Evolutionary conservation across 2,113 vertebrate genomes (phyloP), one percentile per base, ranked within the genome.

Genomic region (Cynopterus brachyotis): DNA sequence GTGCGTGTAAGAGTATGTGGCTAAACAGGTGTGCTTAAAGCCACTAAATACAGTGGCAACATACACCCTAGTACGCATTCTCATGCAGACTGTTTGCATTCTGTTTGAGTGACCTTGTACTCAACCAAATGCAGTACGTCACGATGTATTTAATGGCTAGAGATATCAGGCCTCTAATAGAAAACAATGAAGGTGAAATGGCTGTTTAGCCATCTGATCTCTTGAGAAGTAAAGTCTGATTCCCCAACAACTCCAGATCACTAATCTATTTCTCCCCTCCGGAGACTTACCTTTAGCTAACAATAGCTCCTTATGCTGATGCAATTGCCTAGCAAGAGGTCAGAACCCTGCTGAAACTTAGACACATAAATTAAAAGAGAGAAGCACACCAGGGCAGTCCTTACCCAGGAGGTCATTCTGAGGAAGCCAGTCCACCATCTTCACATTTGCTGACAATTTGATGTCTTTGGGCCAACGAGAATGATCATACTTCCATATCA

Each of bases 341-440:
- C 4, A 70, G 13, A 70, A 9, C 2, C 16, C 13, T 19, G 30
- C 1, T 45, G 62, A 42, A 37, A 17, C 24, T 30, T 59, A 73
- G 70, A 64, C 6, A 30, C 12, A 0, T 26, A 26, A 66, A 40
- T 40, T 3, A 45, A 47, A 86, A 6, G 5, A 92, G 64, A 55
- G 37, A 28, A 53, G 55, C 9, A 67, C 17, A 45, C 8, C 1
- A 82, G 12, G 6, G 32, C 12, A 82, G 12, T 24, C 6, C 88
- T 80, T 89, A 94, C 93, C 76, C 59, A 94, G 24, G 13, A 94
- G 86, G 32, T 94, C 93, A 47, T 16, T 97, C 80, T 93, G 96
- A n/a, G 97, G 92, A 62, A 97, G 24, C 94, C 94, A 96, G 30
- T 94, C 40, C 57, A 95, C 11, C 2, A 93, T 32, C 88, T 97